A percentile compares a stretch with the other conserved stretches of the same genome.
Conservation (phyloP, 2,113 vertebrate species). For the Myrmophylax atrothorax region DNA sequence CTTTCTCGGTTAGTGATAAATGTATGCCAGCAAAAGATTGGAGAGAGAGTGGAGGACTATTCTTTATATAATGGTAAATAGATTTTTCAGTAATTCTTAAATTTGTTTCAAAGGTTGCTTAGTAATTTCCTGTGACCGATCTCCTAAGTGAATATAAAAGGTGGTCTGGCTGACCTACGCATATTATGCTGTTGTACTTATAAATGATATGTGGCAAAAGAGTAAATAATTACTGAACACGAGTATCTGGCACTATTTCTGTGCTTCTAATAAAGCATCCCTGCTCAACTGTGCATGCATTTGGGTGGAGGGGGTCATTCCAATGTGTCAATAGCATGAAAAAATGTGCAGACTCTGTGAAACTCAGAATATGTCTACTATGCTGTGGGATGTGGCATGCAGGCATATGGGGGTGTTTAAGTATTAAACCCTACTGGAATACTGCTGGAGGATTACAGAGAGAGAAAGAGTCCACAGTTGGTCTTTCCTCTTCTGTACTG, state of each 20-base stretch:
- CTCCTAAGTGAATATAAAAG: neutral
- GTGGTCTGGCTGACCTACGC: neutral
- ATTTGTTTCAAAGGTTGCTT: neutral
- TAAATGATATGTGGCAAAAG: neutral
- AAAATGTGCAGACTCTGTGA: neutral
- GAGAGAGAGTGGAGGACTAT: neutral
- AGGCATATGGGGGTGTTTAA: neutral
- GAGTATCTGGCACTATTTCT: neutral
- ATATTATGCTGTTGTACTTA: neutral
- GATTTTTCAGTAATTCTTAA: neutral
- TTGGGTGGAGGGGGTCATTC: neutral
- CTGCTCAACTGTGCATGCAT: neutral
- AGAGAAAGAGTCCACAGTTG: neutral
- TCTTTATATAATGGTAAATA: neutral
- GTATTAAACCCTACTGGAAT: neutral
- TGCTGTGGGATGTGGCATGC: neutral
- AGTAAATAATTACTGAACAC: neutral
- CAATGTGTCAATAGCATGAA: neutral
- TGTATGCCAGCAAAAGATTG: neutral
- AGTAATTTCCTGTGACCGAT: neutral
- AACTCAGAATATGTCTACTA: neutral
- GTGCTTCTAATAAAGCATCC: neutral
- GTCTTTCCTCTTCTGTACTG: neutral
- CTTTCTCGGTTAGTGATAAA: neutral
- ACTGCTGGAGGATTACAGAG: neutral